These are phyloP conservation scores for Hybognathus amarus DNA, from an alignment of 2,797 vertebrate genomes.

Conservation along the genomic window DNA sequence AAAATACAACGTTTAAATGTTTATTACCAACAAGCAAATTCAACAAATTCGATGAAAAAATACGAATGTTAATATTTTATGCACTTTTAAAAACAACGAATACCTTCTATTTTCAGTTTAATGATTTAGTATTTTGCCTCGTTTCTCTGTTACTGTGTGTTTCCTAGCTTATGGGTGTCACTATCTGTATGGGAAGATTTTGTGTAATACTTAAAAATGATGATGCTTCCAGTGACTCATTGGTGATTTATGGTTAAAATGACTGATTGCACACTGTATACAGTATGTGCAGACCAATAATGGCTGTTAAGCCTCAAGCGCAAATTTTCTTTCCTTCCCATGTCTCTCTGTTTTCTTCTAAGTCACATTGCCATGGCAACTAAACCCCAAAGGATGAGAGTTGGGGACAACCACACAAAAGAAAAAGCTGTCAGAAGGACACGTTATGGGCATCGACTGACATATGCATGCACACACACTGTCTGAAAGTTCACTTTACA, in stretches of 20 bases:
- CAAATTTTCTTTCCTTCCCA: slow-evolving; percentile 72
- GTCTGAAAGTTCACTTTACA: slow-evolving; percentile 16
- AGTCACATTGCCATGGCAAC: slow-evolving; percentile 79
- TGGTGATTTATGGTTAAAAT: background rate
- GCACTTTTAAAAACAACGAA: background rate
- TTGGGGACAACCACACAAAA: slow-evolving; percentile 68
- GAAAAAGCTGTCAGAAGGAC: slow-evolving; percentile 69
- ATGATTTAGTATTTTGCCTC: background rate
- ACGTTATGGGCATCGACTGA: slow-evolving; percentile 46
- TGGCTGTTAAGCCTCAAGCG: slow-evolving; percentile 64
- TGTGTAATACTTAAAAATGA: slow-evolving; percentile 19
- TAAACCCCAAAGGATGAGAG: slow-evolving; percentile 70
- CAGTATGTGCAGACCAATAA: slow-evolving; percentile 63
- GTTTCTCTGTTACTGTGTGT: slow-evolving; percentile 6
- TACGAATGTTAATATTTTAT: too few species aligned
- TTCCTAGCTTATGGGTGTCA: slow-evolving; percentile 9
- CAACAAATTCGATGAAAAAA: too few species aligned
- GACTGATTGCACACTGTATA: slow-evolving; percentile 45
- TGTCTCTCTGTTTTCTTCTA: slow-evolving; percentile 67
- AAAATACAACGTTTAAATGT: too few species aligned
- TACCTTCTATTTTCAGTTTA: background rate
- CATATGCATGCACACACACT: slow-evolving; percentile 12
- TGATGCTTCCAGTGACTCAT: background rate
- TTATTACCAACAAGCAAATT: too few species aligned
- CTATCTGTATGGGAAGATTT: slow-evolving; percentile 1